These are phyloP conservation scores for Macaca mulatta DNA, from an alignment of 2,113 vertebrate species.

Conservation along the genomic window DNA sequence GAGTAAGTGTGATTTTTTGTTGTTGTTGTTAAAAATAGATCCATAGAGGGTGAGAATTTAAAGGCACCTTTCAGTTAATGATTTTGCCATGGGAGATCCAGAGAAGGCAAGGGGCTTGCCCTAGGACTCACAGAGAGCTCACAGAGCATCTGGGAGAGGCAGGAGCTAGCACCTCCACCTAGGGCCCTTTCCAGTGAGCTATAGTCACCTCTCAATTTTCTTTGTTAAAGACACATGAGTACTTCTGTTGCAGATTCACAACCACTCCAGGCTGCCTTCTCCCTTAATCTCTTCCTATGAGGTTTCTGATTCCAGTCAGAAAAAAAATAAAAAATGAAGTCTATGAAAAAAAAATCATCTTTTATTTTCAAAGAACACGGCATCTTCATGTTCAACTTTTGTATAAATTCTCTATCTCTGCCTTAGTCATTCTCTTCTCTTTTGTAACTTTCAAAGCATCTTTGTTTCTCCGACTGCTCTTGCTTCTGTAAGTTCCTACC, in stretches of 20 bases:
- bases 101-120: neutral
- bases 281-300: neutral
- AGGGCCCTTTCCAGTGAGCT: neutral
- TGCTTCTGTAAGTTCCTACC: neutral
- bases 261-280: neutral
- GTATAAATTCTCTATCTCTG: neutral
- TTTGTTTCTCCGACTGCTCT: neutral
- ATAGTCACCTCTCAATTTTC: neutral
- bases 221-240: neutral
- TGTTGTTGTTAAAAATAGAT: slow-evolving; percentile 58
- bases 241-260: neutral
- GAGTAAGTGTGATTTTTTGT: neutral
- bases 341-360: neutral
- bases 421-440: neutral
- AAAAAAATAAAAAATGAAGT: neutral
- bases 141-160: no score
- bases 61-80: neutral
- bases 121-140: neutral
- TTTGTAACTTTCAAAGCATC: neutral
- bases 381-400: neutral
- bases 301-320: neutral
- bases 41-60: neutral
- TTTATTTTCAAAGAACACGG: neutral
- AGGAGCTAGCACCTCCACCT: accelerated
- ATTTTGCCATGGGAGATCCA: neutral